Conservation (phyloP, 2,888 invertebrate genomes). For the Chaetoderma sp. region DNA sequence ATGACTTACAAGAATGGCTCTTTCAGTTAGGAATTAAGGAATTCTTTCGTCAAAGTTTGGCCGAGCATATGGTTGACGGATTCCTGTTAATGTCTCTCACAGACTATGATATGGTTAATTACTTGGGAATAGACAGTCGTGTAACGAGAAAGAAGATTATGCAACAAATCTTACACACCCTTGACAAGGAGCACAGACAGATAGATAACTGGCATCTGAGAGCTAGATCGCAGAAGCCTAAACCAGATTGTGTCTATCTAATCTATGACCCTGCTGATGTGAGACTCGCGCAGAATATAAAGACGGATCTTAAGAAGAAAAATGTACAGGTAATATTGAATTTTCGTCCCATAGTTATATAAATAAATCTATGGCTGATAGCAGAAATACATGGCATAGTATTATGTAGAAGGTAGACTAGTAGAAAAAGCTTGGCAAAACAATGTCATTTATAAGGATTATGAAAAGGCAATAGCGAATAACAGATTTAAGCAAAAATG, state of each 20-base stretch:
- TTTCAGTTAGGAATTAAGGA: slow-evolving; percentile 65
- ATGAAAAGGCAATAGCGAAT: too few relatives aligned
- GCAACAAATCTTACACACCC: slow-evolving; percentile 61
- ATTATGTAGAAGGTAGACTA: too few relatives aligned
- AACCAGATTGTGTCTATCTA: slow-evolving; percentile 59
- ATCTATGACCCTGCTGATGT: slow-evolving; percentile 67
- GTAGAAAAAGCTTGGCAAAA: too few relatives aligned
- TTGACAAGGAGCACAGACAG: slow-evolving; percentile 64
- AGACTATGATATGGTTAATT: slow-evolving; percentile 63
- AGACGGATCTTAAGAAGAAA: slow-evolving; percentile 61
- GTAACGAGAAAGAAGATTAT: slow-evolving; percentile 66
- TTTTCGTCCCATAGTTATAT: too few relatives aligned
- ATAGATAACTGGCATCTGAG: slow-evolving; percentile 65
- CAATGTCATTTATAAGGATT: too few relatives aligned
- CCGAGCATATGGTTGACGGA: slow-evolving; percentile 66
- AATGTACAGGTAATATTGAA: slow-evolving; percentile 52
- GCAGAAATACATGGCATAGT: too few relatives aligned
- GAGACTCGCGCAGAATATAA: slow-evolving; percentile 63
- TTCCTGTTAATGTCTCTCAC: slow-evolving; percentile 67
- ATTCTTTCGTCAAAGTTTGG: slow-evolving; percentile 65
- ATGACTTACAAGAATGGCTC: slow-evolving; percentile 67
- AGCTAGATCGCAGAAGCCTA: slow-evolving; percentile 58
- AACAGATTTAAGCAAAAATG: too few relatives aligned
- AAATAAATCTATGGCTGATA: too few relatives aligned
- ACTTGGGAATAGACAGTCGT: slow-evolving; percentile 64